Base-by-base conservation (phyloP, 2,888 invertebrate species). In the Diarsia rubi region DNA sequence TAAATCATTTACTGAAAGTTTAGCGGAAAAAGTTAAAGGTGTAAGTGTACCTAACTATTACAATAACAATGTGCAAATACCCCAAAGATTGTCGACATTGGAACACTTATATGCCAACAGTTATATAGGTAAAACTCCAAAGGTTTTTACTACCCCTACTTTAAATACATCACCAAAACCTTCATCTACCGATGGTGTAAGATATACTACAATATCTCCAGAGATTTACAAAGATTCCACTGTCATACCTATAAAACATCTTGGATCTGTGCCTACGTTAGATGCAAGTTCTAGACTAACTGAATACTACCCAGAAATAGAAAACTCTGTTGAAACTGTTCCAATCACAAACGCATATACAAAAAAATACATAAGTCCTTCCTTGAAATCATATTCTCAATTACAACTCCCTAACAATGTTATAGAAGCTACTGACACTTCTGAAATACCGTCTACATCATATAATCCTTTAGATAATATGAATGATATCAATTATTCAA, bases 401-500 rank as follows among this genome's bases (percentile, higher is more conserved):
- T 9, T 12, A 0, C 21, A 31, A 12, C 14, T 21, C 1, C 12
- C 54, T 12, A 12, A 21, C 8, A 45, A 42, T 52, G 2, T 19
- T 12, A 42, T 57, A 1, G 42, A 57, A 21, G 0, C 47, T 4
- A 21, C 37, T n/a, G 45, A 74, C 1, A 37, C 2, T 2, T 21
- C 31, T 14, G 45, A 60, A 60, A 57, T 44, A 0, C 9, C 45
- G 44, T 11, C 44, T 14, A 19, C 3, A 59, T 24, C 14, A n/a
- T n/a, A 45, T 54, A 19, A 2, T 5, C 12, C 52, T n/a, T 1
- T 24, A 0, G 52, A 64, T 3, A 68, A 68, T 49, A 37, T 54
- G 19, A n/a, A 68, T 0, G 31, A 65, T 49, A 66, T 67, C 0
- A 76, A 76, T 19, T 84, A 82, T 60, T 66, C 70, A 4, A 81